phyloP scores from a whole-genome alignment of 1,140 invertebrate species.

The Psix sp. region DNA sequence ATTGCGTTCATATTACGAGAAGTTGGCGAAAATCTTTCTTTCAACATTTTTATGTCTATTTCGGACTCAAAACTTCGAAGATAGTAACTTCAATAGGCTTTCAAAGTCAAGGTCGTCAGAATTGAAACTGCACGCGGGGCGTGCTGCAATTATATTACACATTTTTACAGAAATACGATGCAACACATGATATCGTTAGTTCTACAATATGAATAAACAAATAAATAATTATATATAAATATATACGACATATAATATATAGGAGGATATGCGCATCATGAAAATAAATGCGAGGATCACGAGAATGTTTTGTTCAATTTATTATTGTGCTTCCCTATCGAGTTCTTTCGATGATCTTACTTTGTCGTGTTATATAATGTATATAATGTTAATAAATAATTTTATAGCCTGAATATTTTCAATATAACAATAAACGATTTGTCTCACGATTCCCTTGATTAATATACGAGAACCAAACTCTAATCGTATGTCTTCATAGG shows the following conservation, averaged over 20 bases:
- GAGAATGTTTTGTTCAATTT: no score
- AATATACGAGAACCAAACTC: no score
- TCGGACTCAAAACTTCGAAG: slow-evolving; percentile 11
- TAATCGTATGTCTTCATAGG: no score
- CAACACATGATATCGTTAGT: slow-evolving; percentile 39
- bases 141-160: slow-evolving; percentile 46
- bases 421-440: not conserved
- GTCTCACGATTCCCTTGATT: not conserved
- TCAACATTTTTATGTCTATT: not conserved
- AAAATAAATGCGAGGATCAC: no score
- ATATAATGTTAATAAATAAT: slow-evolving; percentile 21
- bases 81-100: slow-evolving; percentile 44
- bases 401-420: not conserved
- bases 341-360: not conserved
- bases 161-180: slow-evolving; percentile 44
- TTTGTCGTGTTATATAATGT: slow-evolving; percentile 6
- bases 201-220: slow-evolving; percentile 12
- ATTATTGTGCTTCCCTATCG: no score
- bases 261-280: no score
- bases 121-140: slow-evolving; percentile 47
- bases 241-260: slow-evolving; percentile 17
- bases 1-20: slow-evolving; percentile 12
- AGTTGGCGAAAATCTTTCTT: not conserved
- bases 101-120: slow-evolving; percentile 48
- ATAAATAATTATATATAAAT: slow-evolving; percentile 8